Evolutionary conservation across 2,797 vertebrate genomes (phyloP).

Genomic region (Sternotherus odoratus): DNA sequence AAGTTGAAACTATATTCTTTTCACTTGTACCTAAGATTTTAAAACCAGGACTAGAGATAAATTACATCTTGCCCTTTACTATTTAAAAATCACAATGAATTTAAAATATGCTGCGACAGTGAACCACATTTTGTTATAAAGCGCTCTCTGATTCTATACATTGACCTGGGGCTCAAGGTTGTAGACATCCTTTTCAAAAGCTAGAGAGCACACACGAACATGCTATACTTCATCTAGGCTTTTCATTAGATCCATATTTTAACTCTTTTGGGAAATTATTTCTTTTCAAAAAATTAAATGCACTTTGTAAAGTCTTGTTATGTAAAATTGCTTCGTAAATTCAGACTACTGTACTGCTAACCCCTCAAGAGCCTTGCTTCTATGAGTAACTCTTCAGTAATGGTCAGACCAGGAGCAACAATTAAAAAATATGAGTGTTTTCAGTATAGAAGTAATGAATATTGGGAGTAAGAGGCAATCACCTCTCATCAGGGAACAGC

Average conservation of each 20-base stretch:
- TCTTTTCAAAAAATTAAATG: background rate
- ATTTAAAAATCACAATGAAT: constrained; percentile 11
- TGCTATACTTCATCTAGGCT: background rate
- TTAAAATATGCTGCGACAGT: constrained; percentile 27
- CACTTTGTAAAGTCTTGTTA: background rate
- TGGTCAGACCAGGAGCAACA: background rate
- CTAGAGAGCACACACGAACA: background rate
- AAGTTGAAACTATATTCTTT: background rate
- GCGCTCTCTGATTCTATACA: constrained; percentile 1
- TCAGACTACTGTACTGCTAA: background rate
- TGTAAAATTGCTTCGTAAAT: constrained; percentile 12
- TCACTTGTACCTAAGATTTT: background rate
- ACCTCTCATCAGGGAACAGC: constrained; percentile 90
- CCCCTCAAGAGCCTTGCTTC: background rate
- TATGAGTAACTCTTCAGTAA: background rate
- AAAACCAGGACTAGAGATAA: background rate
- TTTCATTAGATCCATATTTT: background rate
- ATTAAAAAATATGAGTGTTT: background rate
- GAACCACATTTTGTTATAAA: constrained; percentile 19
- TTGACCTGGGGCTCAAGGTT: constrained; percentile 6
- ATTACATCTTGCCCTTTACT: background rate
- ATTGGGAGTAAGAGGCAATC: constrained; percentile 30
- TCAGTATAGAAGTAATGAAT: background rate
- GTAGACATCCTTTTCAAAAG: constrained; percentile 23
- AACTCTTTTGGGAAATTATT: background rate